A percentile compares a stretch with the other conserved stretches of the same genome.
Conservation (phyloP, 2,888 invertebrate species). For the Polyploca ridens region DNA sequence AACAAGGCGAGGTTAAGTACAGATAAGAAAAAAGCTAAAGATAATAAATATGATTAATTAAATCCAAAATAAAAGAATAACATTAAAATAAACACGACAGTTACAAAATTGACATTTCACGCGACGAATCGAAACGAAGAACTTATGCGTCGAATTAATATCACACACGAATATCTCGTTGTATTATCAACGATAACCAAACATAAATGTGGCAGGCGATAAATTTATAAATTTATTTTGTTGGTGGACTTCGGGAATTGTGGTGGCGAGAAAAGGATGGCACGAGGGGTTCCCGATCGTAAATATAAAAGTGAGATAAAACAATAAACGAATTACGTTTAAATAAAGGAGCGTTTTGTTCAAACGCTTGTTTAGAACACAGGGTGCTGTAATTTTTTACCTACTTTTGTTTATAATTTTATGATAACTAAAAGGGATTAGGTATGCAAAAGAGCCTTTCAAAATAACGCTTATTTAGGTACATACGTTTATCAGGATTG, state of each 20-base stretch:
- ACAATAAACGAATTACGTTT: conserved; percentile 83
- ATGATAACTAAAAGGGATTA: neutral
- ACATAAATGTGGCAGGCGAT: conserved; percentile 71
- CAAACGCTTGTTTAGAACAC: conserved; percentile 67
- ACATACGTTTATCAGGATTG: too few species aligned
- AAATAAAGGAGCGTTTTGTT: conserved; percentile 82
- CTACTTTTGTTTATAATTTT: conserved; percentile 1
- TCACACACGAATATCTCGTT: conserved; percentile 66
- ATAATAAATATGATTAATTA: conserved; percentile 12
- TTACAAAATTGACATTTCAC: conserved; percentile 79
- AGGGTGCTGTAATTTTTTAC: conserved; percentile 46
- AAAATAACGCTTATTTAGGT: too few species aligned
- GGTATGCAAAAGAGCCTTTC: too few species aligned
- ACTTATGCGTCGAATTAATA: conserved; percentile 67
- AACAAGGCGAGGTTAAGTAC: too few species aligned
- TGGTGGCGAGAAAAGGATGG: conserved; percentile 52
- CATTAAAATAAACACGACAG: conserved; percentile 65
- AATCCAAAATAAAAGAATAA: conserved; percentile 46
- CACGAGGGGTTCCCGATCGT: conserved; percentile 64
- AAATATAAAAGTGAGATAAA: conserved; percentile 81
- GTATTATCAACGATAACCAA: conserved; percentile 73
- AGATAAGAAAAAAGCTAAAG: neutral
- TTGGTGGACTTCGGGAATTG: conserved; percentile 28
- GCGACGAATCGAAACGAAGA: conserved; percentile 50
- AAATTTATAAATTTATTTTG: conserved; percentile 78